Conservation (phyloP, 1,140 invertebrate species). For the Habropoda laboriosa region DNA sequence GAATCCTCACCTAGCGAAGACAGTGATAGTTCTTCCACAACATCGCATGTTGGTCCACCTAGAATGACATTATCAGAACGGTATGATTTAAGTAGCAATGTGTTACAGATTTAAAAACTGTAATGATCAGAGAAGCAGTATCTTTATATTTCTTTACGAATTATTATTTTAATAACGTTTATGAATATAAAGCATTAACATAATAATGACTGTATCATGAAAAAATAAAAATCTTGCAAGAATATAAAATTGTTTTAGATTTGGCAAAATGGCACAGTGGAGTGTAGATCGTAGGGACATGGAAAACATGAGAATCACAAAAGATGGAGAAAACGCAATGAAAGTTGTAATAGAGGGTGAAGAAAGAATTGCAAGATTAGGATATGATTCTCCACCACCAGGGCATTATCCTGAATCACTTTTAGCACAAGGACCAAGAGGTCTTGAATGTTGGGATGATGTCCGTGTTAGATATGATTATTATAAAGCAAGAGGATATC, state of each 20-base stretch:
- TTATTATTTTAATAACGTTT: too few relatives aligned
- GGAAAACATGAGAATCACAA: constrained; percentile 92
- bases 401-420: constrained; percentile 90
- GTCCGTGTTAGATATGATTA: constrained; percentile 92
- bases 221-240: not conserved
- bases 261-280: constrained; percentile 95
- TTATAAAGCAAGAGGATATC: constrained; percentile 92
- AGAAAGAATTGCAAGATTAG: constrained; percentile 79
- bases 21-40: constrained; percentile 80
- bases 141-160: too few relatives aligned
- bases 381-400: constrained; percentile 85
- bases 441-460: constrained; percentile 91
- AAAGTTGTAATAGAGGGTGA: constrained; percentile 89
- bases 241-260: constrained; percentile 78
- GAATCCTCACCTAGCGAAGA: constrained; percentile 80
- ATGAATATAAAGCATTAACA: not conserved
- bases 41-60: constrained; percentile 79
- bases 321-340: constrained; percentile 86
- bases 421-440: constrained; percentile 86
- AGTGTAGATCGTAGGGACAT: constrained; percentile 89
- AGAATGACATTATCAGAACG: constrained; percentile 83
- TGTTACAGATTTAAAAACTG: not conserved
- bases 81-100: constrained; percentile 56
- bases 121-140: too few relatives aligned
- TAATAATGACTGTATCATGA: not conserved